Evolutionary conservation across 2,113 vertebrate species (phyloP).

Genomic region (Illadopsis cleaveri): DNA sequence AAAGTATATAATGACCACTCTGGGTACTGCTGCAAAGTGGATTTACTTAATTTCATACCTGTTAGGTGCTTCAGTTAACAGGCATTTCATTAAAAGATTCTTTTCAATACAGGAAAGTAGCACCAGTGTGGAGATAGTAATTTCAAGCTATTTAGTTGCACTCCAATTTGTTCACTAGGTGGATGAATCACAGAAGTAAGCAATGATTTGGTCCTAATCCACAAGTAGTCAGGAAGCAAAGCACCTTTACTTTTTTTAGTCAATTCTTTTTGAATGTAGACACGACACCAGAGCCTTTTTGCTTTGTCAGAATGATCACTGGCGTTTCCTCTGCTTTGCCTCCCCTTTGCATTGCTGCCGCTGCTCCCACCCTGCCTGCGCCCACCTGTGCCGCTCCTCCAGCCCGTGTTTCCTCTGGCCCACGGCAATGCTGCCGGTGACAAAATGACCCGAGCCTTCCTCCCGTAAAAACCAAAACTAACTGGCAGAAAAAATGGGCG

Average conservation of each 20-base stretch:
- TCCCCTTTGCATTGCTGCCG: neutral
- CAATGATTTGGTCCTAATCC: neutral
- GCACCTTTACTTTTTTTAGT: neutral
- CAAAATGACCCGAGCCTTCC: neutral
- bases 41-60: neutral
- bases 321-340: neutral
- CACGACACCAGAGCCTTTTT: neutral
- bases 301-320: neutral
- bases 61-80: neutral
- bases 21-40: neutral
- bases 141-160: neutral
- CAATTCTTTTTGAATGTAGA: neutral
- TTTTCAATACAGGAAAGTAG: neutral
- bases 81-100: neutral
- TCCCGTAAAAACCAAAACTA: neutral
- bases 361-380: too few species aligned
- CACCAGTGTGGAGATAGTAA: neutral
- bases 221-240: neutral
- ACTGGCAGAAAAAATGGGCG: neutral
- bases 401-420: accelerated
- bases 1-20: neutral
- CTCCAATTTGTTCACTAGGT: neutral
- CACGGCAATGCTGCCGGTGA: accelerated
- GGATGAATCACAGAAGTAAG: neutral
- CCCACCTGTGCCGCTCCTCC: neutral